Base-by-base conservation (phyloP, 2,797 vertebrate species). In the Mallotus villosus region DNA sequence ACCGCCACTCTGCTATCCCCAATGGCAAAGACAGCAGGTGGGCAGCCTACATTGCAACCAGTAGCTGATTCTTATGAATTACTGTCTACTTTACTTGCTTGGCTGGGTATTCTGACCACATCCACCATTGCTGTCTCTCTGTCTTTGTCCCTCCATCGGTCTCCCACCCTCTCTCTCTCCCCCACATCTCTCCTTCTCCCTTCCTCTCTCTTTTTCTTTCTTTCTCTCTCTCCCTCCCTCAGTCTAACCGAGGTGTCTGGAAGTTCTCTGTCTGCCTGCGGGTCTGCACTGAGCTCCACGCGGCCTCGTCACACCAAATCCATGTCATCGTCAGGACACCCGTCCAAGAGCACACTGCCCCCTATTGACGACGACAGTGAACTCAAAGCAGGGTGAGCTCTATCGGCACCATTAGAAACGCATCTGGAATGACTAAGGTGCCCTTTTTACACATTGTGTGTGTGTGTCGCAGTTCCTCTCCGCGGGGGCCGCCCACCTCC, bases 241-340 rank as follows among this genome's bases (percentile, higher is more conserved):
- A 99, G 97, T 92, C 90, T 98, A 81, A 98, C 94, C 0, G 97
- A 99, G 90, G 95, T 99, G 92, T 98, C 97, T 21, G 93, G 90
- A 53, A 93, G 91, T 78, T 83, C 93, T 0, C 90, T 94, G 1
- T 91, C 93, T 0, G 89, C 93, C 2, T 89, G 94, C 32, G 84
- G 91, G 49, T 86, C 79, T 1, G 79, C 92, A 0, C 84, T 93
- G 7, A 87, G 92, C 61, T 93, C 97, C 1, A 89, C 97, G 0
- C 92, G 98, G 60, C 96, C 97, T 34, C 96, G 97, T 21, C 98
- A 99, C 86, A 95, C 97, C 72, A 99, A 99, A 88, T 99, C 98
- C 60, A 98, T 99, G 97, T 99, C 98, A 0, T 93, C 98, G 34
- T 99, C 98, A 27, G 95, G 97, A 59, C 98, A 99, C 71, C 97